Conservation (phyloP, 2,888 invertebrate genomes). For the Plemyria rubiginata region DNA sequence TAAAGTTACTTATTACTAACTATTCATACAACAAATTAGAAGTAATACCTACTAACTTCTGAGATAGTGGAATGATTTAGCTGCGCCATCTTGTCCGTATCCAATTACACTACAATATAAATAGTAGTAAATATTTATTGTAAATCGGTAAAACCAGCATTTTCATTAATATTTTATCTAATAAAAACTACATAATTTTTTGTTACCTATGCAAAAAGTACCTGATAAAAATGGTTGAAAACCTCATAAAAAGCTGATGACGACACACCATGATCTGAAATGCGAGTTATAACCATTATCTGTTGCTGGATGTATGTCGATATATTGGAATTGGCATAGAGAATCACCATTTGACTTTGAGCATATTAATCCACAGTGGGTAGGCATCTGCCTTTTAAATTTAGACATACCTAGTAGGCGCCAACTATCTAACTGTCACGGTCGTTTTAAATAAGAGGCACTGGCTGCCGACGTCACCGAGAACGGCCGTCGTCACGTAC, state of each 20-base stretch:
- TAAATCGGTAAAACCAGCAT: background rate
- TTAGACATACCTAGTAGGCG: slow-evolving; percentile 42
- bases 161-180: background rate
- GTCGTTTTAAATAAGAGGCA: slow-evolving; percentile 44
- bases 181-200: background rate
- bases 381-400: slow-evolving; percentile 46
- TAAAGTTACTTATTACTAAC: slow-evolving; percentile 27
- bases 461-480: slow-evolving; percentile 38
- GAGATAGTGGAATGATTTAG: slow-evolving; percentile 25
- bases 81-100: slow-evolving; percentile 41
- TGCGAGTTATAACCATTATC: slow-evolving; percentile 6
- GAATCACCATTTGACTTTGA: slow-evolving; percentile 43
- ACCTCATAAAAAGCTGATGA: background rate
- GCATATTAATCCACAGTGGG: slow-evolving; percentile 41
- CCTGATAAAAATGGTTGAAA: background rate
- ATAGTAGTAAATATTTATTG: background rate
- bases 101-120: slow-evolving; percentile 34
- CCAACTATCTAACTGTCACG: slow-evolving; percentile 47
- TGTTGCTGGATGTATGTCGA: slow-evolving; percentile 10
- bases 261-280: slow-evolving; percentile 1
- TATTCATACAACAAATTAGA: slow-evolving; percentile 2
- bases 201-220: background rate
- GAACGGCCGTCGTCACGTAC: slow-evolving; percentile 34
- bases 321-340: slow-evolving; percentile 40
- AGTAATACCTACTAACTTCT: slow-evolving; percentile 18